Conservation (phyloP, 1,140 invertebrate species). For the Brachionus sp. region DNA sequence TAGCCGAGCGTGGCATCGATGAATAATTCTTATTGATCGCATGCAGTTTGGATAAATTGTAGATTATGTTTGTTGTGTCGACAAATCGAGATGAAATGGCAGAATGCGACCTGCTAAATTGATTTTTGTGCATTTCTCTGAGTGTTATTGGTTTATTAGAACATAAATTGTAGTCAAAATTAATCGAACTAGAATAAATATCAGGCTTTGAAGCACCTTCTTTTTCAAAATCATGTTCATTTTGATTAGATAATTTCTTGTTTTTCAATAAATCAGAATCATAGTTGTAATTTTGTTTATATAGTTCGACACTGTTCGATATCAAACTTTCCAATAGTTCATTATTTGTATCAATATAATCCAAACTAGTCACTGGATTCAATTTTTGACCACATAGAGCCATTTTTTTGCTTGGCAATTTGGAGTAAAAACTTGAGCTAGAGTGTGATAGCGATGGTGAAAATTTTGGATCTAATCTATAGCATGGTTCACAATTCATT, state of each 20-base stretch:
- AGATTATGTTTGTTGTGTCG: background rate
- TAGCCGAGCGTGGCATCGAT: background rate
- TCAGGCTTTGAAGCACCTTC: background rate
- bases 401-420: background rate
- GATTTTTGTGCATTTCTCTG: background rate
- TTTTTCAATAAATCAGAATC: constrained; percentile 4
- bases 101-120: background rate
- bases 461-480: constrained; percentile 29
- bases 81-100: background rate
- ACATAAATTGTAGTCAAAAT: constrained; percentile 14
- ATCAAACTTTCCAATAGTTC: background rate
- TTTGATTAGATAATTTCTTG: background rate
- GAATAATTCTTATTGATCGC: background rate
- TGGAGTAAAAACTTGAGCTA: background rate
- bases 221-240: background rate
- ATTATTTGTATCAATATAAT: background rate
- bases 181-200: constrained; percentile 1
- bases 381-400: background rate
- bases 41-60: background rate
- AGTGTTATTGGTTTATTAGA: background rate
- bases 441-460: background rate
- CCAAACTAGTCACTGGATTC: background rate
- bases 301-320: background rate
- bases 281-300: constrained; percentile 23
- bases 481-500: constrained; percentile 31